These are phyloP conservation scores for Ceramica pisi DNA, from an alignment of 2,888 invertebrate species.

Conservation along the genomic window DNA sequence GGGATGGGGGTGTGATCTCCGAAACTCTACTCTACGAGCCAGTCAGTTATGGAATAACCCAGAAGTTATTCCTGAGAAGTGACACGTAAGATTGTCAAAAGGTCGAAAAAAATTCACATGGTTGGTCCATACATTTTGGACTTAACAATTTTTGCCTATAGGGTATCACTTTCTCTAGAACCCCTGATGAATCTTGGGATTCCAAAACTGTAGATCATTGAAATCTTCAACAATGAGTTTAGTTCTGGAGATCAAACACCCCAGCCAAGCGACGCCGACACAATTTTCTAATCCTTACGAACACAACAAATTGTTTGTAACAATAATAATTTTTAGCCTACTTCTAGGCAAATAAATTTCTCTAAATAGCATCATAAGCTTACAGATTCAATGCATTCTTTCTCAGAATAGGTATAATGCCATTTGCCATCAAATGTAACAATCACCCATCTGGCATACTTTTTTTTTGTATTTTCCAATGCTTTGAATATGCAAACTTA, in stretches of 20 bases:
- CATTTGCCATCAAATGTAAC: no score
- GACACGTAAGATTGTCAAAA: background rate
- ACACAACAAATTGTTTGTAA: conserved; percentile 76
- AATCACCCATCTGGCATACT: conserved; percentile 4
- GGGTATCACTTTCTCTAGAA: no score
- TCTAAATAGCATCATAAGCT: conserved; percentile 49
- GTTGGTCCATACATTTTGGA: background rate
- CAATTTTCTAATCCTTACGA: conserved; percentile 74
- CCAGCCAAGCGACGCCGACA: conserved; percentile 35
- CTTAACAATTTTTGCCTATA: no score
- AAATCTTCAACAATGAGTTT: background rate
- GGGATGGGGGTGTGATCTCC: conserved; percentile 43
- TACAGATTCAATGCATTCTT: conserved; percentile 47
- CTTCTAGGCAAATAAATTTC: conserved; percentile 60
- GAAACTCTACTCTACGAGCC: conserved; percentile 13
- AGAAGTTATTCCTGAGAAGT: background rate
- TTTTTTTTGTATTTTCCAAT: background rate
- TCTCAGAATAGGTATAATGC: no score
- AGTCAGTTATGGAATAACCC: background rate
- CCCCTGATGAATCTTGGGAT: background rate
- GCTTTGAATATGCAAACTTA: conserved; percentile 49
- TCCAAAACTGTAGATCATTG: background rate
- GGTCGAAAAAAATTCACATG: background rate
- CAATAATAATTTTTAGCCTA: conserved; percentile 63
- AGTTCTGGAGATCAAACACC: conserved; percentile 53